Evolutionary conservation across 2,797 vertebrate species (phyloP), one percentile per base, ranked within the genome.

Genomic region (Erpetoichthys calabaricus): DNA sequence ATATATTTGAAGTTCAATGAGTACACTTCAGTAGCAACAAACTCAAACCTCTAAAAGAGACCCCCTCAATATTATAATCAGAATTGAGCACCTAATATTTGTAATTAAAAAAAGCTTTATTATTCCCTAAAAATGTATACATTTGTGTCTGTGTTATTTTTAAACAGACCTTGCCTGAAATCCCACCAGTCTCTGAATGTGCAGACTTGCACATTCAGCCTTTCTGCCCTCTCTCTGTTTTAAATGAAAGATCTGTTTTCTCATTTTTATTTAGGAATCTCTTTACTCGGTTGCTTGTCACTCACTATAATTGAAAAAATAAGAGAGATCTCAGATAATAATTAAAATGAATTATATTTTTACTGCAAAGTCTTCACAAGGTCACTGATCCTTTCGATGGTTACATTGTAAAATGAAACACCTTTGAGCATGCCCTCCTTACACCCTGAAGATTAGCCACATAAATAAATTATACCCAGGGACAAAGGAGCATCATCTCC

Each of bases 381-480:
- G 77, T 79, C 74, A 71, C 64, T 71, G 68, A 72, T 76, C 73
- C 69, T 67, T 74, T 67, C 60, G 45, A 67, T 65, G 69, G 70
- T 62, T 71, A 57, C 63, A 59, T 64, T 71, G 70, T 77, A 73
- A 78, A 78, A 73, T 65, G 77, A 71, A 75, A 75, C 71, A 75
- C 71, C 68, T 70, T 70, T 70, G 67, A 76, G 72, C 70, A 69
- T 57, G 63, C 73, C 62, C 57, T 60, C 75, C 70, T 75, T 71
- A 74, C 75, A 73, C 70, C 71, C 71, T 70, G 73, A 78, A 81
- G 77, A 77, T 81, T 77, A 81, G 75, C 73, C 70, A 75, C 69
- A 70, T 77, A 81, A 78, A 82, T 79, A 76, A 77, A 77, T 76
- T 76, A 79, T 69, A 71, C 60, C 64, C 56, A 47, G 70, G 75